phyloP scores from a whole-genome alignment of 1,140 invertebrate genomes.

The Temnothorax longispinosus region DNA sequence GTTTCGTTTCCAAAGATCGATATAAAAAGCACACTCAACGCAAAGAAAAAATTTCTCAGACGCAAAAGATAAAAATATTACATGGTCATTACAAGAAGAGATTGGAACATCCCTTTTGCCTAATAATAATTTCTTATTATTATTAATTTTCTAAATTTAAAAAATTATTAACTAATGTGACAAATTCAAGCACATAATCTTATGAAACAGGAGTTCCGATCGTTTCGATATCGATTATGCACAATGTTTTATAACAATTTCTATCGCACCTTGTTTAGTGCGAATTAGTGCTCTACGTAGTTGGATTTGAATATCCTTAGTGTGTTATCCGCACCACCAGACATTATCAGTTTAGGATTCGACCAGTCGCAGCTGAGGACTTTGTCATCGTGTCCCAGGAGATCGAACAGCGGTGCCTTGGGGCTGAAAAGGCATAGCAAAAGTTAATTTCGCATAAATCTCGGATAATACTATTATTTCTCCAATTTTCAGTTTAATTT shows the following conservation, averaged over 20 bases:
- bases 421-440: slow-evolving; percentile 87
- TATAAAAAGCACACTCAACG: background rate
- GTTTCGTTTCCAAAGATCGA: background rate
- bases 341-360: slow-evolving; percentile 93
- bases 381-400: slow-evolving; percentile 97
- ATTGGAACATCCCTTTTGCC: background rate
- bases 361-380: slow-evolving; percentile 98
- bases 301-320: slow-evolving; percentile 95
- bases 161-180: background rate
- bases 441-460: slow-evolving; percentile 21
- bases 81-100: background rate
- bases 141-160: background rate
- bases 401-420: slow-evolving; percentile 96
- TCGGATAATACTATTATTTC: background rate
- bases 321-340: slow-evolving; percentile 97
- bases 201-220: background rate
- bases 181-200: background rate
- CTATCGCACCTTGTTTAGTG: slow-evolving; percentile 7
- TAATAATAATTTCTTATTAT: background rate
- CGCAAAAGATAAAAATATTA: background rate
- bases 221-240: background rate
- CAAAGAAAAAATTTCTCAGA: background rate
- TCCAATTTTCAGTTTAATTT: slow-evolving; percentile 2
- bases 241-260: background rate
- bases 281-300: slow-evolving; percentile 68